phyloP scores from a whole-genome alignment of 2,888 invertebrate species.

The Amiota minor region DNA sequence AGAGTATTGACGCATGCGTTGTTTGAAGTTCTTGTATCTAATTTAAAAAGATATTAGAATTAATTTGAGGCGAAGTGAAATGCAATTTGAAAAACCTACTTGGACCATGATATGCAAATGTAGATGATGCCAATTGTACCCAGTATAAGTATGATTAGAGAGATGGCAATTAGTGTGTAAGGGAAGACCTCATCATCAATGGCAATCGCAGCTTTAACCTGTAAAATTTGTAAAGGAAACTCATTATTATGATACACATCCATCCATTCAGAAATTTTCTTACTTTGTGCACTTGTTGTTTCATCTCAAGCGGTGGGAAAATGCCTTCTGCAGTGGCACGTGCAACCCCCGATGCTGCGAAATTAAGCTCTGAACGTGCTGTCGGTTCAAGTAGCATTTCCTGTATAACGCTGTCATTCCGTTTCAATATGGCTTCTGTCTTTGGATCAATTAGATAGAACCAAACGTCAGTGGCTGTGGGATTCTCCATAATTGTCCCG shows the following conservation, averaged over 20 bases:
- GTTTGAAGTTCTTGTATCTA: constrained; percentile 91
- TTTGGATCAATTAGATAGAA: constrained; percentile 88
- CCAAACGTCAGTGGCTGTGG: constrained; percentile 88
- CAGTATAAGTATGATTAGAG: constrained; percentile 89
- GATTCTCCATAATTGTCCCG: constrained; percentile 81
- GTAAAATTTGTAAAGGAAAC: constrained; percentile 23
- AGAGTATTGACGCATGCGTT: constrained; percentile 84
- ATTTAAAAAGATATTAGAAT: not conserved
- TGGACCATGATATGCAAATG: constrained; percentile 94
- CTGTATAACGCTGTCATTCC: constrained; percentile 82
- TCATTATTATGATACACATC: too few relatives aligned
- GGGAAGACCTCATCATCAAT: constrained; percentile 85
- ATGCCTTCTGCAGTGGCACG: constrained; percentile 82
- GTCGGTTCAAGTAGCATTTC: constrained; percentile 79
- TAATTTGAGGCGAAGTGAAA: not conserved
- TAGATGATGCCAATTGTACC: constrained; percentile 92
- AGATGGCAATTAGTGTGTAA: constrained; percentile 90
- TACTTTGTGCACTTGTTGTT: constrained; percentile 72
- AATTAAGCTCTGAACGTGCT: constrained; percentile 80
- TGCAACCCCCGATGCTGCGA: constrained; percentile 80
- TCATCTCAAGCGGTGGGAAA: constrained; percentile 75
- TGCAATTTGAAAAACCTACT: constrained; percentile 75
- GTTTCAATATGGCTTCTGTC: constrained; percentile 81
- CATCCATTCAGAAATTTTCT: not conserved
- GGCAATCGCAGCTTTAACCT: constrained; percentile 75